Base-by-base conservation (phyloP, 1,140 invertebrate genomes). In the Saccostrea cuccullata region DNA sequence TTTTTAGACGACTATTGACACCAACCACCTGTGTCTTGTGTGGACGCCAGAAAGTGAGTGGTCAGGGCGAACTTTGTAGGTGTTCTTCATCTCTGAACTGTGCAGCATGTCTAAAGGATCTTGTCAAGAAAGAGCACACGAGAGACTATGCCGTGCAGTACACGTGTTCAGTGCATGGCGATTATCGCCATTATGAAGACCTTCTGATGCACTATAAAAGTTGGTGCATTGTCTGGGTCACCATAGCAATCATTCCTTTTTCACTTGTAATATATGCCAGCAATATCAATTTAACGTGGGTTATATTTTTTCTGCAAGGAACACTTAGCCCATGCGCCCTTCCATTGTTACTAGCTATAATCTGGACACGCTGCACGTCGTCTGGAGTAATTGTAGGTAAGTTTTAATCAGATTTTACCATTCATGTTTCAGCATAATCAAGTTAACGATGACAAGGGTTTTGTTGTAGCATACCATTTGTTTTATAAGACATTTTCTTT, bases 11-110 rank as follows among this genome's bases (percentile, higher is more conserved):
- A 9, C 15, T n/a, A 4, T 23, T 77, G 98, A 93, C 98, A 98
- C 97, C 99, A 98, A 95, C 99, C 99, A 95, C 98, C 98, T 55
- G 97, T 99, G 8, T 99, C 99, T 95, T 97, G 99, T 96, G 99
- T 97, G 96, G 97, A 96, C 84, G 99, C 98, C 94, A 97, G 17
- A 88, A 88, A 58, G 55, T 85, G 30, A 1, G 55, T 4, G 47
- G 36, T 30, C 77, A 82, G 26, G 0, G 3, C 17, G 47, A 85
- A 58, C 4, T 85, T 4, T 88, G 87, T 58, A 67, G 20, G 20
- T 88, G 87, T 36, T 23, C 55, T 82, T 20, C 83, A 2, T 47
- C 67, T 3, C 20, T 30, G 2, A 23, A 88, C 3, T 88, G 87
- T 36, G 55, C 47, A 55, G 47, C 60, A 56, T 88, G 87, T 58